A percentile compares a stretch with the other conserved stretches of the same genome.
These are phyloP conservation scores for Centruroides sculpturatus DNA, from an alignment of 1,140 invertebrate species.

Conservation along the genomic window DNA sequence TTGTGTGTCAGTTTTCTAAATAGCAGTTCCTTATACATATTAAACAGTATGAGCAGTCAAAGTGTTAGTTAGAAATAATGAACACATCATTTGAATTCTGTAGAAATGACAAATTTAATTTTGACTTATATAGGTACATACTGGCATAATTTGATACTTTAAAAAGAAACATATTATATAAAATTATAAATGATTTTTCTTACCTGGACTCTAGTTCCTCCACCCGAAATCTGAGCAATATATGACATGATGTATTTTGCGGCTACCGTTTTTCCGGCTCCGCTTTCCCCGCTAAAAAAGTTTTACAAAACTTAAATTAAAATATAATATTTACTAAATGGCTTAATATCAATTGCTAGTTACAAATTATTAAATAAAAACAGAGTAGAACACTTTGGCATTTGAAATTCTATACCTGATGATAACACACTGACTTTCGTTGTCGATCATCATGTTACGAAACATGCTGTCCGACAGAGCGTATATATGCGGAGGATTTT, in stretches of 20 bases:
- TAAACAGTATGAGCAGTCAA: no score
- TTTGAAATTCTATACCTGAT: constrained; percentile 44
- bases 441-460: constrained; percentile 42
- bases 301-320: constrained; percentile 4
- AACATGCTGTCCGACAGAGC: constrained; percentile 66
- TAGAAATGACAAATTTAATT: no score
- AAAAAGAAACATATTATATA: not conserved
- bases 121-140: no score
- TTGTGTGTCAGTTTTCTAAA: no score
- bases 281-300: constrained; percentile 50
- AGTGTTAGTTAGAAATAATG: no score
- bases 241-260: constrained; percentile 67
- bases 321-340: no score
- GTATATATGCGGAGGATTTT: constrained; percentile 62
- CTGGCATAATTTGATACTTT: no score
- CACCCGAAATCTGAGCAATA: constrained; percentile 51
- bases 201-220: constrained; percentile 46
- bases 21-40: no score
- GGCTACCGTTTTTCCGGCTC: constrained; percentile 64
- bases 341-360: no score
- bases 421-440: constrained; percentile 60
- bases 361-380: not conserved
- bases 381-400: not conserved
- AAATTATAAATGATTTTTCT: not conserved
- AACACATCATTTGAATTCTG: no score